phyloP scores from a whole-genome alignment of 2,888 invertebrate species.

The Branchinecta sandiegonensis region DNA sequence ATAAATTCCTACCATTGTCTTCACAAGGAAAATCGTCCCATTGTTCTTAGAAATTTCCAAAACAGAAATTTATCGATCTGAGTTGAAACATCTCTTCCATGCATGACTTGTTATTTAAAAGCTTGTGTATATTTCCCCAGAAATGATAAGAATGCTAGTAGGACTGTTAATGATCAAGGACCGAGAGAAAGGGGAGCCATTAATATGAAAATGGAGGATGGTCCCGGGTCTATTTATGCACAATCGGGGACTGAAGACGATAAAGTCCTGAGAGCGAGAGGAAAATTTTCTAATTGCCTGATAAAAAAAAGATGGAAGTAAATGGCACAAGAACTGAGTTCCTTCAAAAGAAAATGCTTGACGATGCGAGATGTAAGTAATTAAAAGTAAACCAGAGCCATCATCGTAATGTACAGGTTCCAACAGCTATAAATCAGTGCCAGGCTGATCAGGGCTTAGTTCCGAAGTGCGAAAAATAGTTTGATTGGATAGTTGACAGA shows the following conservation, averaged over 20 bases:
- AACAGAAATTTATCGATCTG: constrained; percentile 15
- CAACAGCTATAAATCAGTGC: too few relatives aligned
- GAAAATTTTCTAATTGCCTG: background rate
- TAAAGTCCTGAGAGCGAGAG: background rate
- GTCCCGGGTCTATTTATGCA: constrained; percentile 9
- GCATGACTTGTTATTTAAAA: constrained; percentile 16
- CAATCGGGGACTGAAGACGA: constrained; percentile 12
- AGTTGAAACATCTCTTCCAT: background rate
- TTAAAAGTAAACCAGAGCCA: too few relatives aligned
- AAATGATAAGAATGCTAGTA: constrained; percentile 15
- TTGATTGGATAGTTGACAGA: too few relatives aligned
- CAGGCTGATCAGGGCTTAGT: too few relatives aligned
- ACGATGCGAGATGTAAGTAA: too few relatives aligned
- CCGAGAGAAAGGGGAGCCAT: background rate
- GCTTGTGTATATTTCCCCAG: constrained; percentile 6
- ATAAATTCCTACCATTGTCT: background rate
- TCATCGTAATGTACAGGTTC: too few relatives aligned
- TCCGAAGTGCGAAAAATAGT: too few relatives aligned
- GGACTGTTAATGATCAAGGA: constrained; percentile 15
- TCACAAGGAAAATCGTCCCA: background rate
- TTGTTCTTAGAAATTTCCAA: constrained; percentile 1
- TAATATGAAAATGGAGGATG: constrained; percentile 11
- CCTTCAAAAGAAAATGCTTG: too few relatives aligned
- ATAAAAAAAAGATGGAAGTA: too few relatives aligned
- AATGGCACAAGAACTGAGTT: too few relatives aligned